Evolutionary conservation across 2,113 vertebrate genomes (phyloP).

Genomic region (Scopus umbretta): DNA sequence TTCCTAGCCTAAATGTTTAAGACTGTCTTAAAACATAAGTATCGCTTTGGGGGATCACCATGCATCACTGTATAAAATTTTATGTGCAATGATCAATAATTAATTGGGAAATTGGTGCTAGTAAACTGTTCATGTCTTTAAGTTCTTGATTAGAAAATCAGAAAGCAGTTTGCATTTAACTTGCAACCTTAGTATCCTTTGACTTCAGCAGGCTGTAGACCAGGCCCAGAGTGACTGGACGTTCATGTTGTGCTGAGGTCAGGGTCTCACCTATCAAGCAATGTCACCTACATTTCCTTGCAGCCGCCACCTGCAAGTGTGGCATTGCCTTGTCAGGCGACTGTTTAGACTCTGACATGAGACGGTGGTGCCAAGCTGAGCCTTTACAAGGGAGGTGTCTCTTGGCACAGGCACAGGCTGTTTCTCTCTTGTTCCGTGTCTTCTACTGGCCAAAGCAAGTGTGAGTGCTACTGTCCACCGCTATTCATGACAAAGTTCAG

Average conservation of each 20-base stretch:
- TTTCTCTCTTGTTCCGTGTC: background rate
- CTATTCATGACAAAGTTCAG: background rate
- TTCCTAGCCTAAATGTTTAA: background rate
- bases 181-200: background rate
- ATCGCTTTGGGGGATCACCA: background rate
- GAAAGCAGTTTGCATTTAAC: background rate
- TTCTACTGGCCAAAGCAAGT: background rate
- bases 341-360: background rate
- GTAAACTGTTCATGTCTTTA: background rate
- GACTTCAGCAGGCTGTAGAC: background rate
- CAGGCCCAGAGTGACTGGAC: too few relatives aligned
- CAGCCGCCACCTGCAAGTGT: fast-evolving
- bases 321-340: background rate
- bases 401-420: background rate
- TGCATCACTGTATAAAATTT: background rate
- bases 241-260: fast-evolving
- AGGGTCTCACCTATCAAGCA: fast-evolving
- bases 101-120: background rate
- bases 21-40: background rate
- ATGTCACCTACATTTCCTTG: fast-evolving
- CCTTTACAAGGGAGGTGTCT: background rate
- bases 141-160: background rate
- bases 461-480: background rate
- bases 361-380: background rate
- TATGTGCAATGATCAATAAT: background rate